Conservation (phyloP, 2,888 invertebrate species). For the Morpho deidamia region DNA sequence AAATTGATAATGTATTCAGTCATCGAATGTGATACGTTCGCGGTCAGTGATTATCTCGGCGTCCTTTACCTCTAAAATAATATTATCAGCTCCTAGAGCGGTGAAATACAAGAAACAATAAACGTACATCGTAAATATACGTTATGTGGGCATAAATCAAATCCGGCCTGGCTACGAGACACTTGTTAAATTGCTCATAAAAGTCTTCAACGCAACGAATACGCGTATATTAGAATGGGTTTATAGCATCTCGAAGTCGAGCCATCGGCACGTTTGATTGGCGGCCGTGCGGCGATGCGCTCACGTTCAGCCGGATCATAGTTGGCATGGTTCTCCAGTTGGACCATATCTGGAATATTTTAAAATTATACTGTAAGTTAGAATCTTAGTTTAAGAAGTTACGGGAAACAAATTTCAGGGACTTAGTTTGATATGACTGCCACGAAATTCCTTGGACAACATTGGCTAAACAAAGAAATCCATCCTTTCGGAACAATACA, state of each 20-base stretch:
- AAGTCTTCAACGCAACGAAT: slow-evolving; percentile 59
- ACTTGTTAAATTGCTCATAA: slow-evolving; percentile 72
- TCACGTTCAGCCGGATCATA: slow-evolving; percentile 7
- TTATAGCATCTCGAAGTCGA: slow-evolving; percentile 43
- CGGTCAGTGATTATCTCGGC: slow-evolving; percentile 22
- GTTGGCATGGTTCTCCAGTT: not conserved
- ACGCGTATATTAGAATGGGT: slow-evolving; percentile 62
- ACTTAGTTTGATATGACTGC: no score
- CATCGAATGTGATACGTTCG: slow-evolving; percentile 1
- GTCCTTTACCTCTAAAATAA: slow-evolving; percentile 44
- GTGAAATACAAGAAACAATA: slow-evolving; percentile 65
- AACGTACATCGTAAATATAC: slow-evolving; percentile 57
- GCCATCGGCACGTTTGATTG: slow-evolving; percentile 47
- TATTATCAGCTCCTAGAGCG: slow-evolving; percentile 57
- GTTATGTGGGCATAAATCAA: slow-evolving; percentile 69
- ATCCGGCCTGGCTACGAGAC: slow-evolving; percentile 51
- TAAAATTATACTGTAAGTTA: no score
- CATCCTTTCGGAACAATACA: no score
- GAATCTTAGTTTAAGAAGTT: no score
- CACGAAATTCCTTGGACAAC: no score
- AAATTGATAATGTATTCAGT: slow-evolving; percentile 25
- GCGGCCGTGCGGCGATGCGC: slow-evolving; percentile 21
- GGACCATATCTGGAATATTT: no score
- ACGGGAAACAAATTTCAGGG: no score
- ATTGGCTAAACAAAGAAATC: no score